Evolutionary conservation across 2,113 vertebrate genomes (phyloP).

Genomic region (Cichladusa arquata): DNA sequence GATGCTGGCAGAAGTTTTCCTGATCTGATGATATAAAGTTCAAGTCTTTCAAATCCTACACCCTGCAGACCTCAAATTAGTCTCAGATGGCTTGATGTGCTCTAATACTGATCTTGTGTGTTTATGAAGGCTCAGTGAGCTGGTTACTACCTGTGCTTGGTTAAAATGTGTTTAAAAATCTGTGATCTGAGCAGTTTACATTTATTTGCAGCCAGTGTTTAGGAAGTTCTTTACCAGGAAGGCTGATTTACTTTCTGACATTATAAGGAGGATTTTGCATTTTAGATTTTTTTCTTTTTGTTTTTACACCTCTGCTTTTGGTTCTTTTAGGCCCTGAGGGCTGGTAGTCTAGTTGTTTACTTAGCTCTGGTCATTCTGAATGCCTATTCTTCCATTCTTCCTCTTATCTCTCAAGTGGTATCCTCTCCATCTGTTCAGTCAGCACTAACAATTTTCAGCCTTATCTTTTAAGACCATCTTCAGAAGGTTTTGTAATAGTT

Average conservation of each 20-base stretch:
- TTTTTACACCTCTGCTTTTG: background rate
- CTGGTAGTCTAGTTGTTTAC: background rate
- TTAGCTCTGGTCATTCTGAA: slow-evolving; percentile 9
- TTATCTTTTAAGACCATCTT: slow-evolving; percentile 46
- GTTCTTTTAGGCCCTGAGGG: background rate
- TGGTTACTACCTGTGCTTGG: background rate
- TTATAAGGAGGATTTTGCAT: background rate
- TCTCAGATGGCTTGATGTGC: slow-evolving; percentile 13
- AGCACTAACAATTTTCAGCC: slow-evolving; percentile 15
- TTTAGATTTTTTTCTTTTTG: background rate
- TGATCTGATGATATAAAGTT: background rate
- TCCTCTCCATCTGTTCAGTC: slow-evolving; percentile 38
- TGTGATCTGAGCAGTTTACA: background rate
- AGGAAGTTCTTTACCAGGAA: background rate
- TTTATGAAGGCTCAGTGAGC: slow-evolving; percentile 6
- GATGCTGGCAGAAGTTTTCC: background rate
- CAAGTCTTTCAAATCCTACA: background rate
- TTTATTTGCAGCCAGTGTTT: background rate
- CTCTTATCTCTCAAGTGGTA: slow-evolving; percentile 26
- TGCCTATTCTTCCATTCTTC: slow-evolving; percentile 35
- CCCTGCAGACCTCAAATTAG: slow-evolving; percentile 36
- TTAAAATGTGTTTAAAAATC: background rate
- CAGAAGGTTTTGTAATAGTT: slow-evolving; percentile 39
- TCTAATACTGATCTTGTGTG: background rate
- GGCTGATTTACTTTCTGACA: background rate